Evolutionary conservation across 2,797 vertebrate genomes (phyloP).

Genomic region (Manis javanica): DNA sequence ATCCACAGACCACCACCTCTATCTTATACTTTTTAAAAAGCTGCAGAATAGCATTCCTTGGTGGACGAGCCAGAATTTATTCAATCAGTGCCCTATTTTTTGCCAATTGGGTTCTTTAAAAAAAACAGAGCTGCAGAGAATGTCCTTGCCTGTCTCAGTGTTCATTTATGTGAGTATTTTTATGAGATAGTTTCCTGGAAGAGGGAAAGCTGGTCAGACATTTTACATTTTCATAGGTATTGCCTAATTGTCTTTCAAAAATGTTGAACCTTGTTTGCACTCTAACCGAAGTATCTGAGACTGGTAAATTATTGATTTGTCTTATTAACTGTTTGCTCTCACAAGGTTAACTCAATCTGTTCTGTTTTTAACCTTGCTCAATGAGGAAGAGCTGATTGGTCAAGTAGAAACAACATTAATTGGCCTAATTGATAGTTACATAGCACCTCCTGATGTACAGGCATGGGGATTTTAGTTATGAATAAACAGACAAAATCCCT

Average conservation of each 20-base stretch:
- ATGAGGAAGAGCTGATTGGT: neutral
- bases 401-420: neutral
- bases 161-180: neutral
- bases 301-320: conserved; percentile 44
- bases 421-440: neutral
- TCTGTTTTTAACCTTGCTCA: neutral
- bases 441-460: neutral
- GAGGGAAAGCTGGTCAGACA: neutral
- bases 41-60: neutral
- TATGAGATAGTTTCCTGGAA: neutral
- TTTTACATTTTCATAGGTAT: conserved; percentile 32
- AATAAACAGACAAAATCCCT: neutral
- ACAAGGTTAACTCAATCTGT: neutral
- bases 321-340: neutral
- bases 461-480: neutral
- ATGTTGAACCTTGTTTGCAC: neutral
- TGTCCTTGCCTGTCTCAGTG: neutral
- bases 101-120: neutral
- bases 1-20: too few relatives aligned
- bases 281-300: neutral
- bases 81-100: neutral
- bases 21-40: neutral
- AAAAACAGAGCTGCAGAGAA: neutral
- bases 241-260: conserved; percentile 52
- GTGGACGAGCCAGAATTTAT: neutral